Base-by-base conservation (phyloP, 1,140 invertebrate genomes). In the Ips nitidus region DNA sequence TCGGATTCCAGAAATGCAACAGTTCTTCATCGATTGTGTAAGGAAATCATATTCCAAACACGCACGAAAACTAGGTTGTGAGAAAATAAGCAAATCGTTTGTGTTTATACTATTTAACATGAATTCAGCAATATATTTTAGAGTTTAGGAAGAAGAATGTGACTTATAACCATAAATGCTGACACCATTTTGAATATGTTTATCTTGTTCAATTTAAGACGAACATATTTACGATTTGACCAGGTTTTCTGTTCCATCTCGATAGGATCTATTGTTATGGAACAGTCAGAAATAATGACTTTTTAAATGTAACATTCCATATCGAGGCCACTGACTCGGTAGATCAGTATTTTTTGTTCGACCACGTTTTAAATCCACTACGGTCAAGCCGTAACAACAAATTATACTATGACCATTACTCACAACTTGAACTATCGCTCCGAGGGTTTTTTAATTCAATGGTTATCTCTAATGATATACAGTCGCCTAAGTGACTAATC, bases 371-470 rank as follows among this genome's bases (percentile, higher is more conserved):
- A 50, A 50, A 50, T 50, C 45, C 45, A 50, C 3, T 50, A 6
- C 45, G 45, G 45, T 50, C 3, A 22, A 50, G 2, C 22, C 22
- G 45, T 50, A 50, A 3, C 45, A 50, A 50, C 45, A 50, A 50
- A 50, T 50, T 50, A 50, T 50, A 2, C 45, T 50, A 50, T 50
- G 22, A 50, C 45, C 45, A 50, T 50, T 50, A 50, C 45, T 50
- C 45, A 50, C 22, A 50, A 50, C 6, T 50, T 1, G 7, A 50
- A 50, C 2, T 50, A 22, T 50, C 45, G 45, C 45, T 22, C 45
- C 6, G 6, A 22, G 45, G 6, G 45, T 50, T 50, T 50, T 50
- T 50, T 22, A 50, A 2, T 50, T 2, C 45, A 50, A 3, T 22
- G 22, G 45, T 8, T 50, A 8, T 50, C 45, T 50, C 1, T 50